Evolutionary conservation across 1,140 invertebrate species (phyloP).

Genomic region (Calliopsis andreniformis): DNA sequence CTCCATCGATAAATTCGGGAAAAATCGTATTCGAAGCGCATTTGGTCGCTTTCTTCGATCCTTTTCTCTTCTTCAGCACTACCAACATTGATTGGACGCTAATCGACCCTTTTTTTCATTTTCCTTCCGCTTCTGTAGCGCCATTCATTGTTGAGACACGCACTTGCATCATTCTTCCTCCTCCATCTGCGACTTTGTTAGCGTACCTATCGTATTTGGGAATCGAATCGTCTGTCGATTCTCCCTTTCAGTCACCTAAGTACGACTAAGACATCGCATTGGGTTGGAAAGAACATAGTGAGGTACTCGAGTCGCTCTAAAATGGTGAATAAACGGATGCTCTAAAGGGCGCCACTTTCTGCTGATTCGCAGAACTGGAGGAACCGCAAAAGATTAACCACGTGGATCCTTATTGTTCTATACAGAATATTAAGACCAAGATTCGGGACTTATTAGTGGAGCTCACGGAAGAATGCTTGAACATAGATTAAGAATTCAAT

Average conservation of each 20-base stretch:
- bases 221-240: not conserved
- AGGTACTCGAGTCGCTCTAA: no score
- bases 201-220: not conserved
- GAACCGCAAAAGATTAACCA: no score
- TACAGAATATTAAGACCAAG: no score
- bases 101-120: not conserved
- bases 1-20: constrained; percentile 51
- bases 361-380: no score
- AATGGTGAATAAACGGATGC: no score
- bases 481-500: no score
- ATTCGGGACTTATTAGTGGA: no score
- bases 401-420: no score
- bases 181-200: constrained; percentile 5
- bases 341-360: no score
- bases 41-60: constrained; percentile 10
- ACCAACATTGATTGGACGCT: not conserved
- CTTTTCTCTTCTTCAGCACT: not conserved
- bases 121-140: not conserved
- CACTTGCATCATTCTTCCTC: not conserved
- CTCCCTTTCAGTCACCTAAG: constrained; percentile 32
- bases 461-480: no score
- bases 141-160: constrained; percentile 66
- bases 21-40: constrained; percentile 43
- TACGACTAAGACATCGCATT: constrained; percentile 51
- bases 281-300: no score